Evolutionary conservation across 2,113 vertebrate genomes (phyloP), one percentile per base, ranked within the genome.

Genomic region (Panthera tigris): DNA sequence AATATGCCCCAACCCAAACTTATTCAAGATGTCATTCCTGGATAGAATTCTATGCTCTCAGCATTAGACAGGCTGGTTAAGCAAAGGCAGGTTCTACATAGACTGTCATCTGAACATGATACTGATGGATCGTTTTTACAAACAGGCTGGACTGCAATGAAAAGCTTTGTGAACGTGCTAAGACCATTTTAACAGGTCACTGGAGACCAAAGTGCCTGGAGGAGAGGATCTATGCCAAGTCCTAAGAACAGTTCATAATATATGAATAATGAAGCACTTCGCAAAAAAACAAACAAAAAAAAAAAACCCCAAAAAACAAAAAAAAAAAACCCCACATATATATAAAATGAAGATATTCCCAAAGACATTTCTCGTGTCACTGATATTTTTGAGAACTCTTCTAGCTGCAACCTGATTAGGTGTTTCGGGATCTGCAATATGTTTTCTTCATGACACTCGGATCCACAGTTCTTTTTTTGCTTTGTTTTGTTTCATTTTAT

Each of bases 21-120:
- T 98, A 96, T 98, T 99, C 98, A 99, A 99, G 98, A 99, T 98
- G 98, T 98, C 97, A 91, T 97, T 85, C 96, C 97, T 97, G 98
- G 97, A 97, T 96, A 97, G 98, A 98, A 94, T 97, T 97, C 97
- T 95, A 48, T 5, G 39, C 93, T 98, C 90, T 95, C 52, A 94
- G 89, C 63, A 36, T 97, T 97, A 97, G 98, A 96, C 85, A 87
- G 23, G 31, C 93, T 95, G 95, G 89, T 97, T 99, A 98, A 98
- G 94, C 95, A 98, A 96, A 98, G 96, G 95, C 97, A 98, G 84
- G 93, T 90, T 98, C 91, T 97, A 92, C 78, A 63, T 81, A 98
- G 87, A 95, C 88, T 97, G 96, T 97, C 98, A 98, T 98, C 95
- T 98, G 97, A 98, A 98, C 97, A 83, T 98, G 98, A 98, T 97